Conservation (phyloP, 2,113 vertebrate species). For the Atractosteus spatula region DNA sequence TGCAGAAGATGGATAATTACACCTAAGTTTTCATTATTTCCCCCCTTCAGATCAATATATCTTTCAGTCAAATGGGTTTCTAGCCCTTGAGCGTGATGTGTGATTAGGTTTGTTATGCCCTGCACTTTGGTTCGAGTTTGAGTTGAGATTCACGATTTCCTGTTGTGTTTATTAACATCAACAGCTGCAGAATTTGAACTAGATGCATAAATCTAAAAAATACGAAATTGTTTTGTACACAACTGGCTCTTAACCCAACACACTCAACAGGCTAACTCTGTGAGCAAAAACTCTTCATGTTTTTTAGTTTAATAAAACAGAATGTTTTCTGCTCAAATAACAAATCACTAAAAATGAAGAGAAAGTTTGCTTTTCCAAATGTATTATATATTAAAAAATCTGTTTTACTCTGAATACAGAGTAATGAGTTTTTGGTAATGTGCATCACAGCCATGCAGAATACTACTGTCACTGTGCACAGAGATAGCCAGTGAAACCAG, state of each 20-base stretch:
- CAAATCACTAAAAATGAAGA: conserved; percentile 3
- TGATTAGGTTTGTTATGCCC: conserved; percentile 63
- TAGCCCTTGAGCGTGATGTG: conserved; percentile 48
- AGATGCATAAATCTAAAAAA: conserved; percentile 45
- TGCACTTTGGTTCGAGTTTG: conserved; percentile 40
- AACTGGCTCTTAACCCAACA: neutral
- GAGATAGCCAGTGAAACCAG: too few species aligned
- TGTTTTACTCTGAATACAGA: too few species aligned
- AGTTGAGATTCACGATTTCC: conserved; percentile 31
- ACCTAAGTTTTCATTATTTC: conserved; percentile 48
- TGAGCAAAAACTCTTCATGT: conserved; percentile 3
- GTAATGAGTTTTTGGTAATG: too few species aligned
- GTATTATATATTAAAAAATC: too few species aligned
- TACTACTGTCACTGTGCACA: too few species aligned
- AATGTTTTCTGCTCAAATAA: conserved; percentile 3
- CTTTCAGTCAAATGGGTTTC: conserved; percentile 65
- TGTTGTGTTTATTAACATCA: conserved; percentile 52
- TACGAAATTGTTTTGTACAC: conserved; percentile 10
- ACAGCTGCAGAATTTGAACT: conserved; percentile 18
- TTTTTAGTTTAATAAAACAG: neutral
- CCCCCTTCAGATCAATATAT: conserved; percentile 63
- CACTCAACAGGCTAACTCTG: conserved; percentile 4
- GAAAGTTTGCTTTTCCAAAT: neutral
- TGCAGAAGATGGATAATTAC: conserved; percentile 61
- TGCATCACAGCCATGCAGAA: too few species aligned